These are phyloP conservation scores for Pluvianellus socialis DNA, from an alignment of 2,113 vertebrate species.

Conservation along the genomic window DNA sequence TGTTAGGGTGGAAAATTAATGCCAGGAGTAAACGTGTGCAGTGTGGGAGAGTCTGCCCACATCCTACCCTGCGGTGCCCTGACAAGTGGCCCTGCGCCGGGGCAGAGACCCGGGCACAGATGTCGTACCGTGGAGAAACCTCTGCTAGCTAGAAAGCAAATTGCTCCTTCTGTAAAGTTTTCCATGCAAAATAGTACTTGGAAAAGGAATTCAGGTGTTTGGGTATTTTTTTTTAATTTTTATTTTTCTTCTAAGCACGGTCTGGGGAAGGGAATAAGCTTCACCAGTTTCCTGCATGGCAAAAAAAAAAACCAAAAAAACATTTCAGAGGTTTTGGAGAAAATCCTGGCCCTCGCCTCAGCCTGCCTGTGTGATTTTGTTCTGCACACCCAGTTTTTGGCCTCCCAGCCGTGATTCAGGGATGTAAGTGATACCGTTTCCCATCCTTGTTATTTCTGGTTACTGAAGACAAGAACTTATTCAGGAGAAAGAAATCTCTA, in stretches of 20 bases:
- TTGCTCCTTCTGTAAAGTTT: neutral
- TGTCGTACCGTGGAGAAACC: neutral
- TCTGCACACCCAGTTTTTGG: neutral
- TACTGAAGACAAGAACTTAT: neutral
- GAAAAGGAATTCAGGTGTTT: neutral
- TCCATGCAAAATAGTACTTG: neutral
- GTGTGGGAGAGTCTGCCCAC: neutral
- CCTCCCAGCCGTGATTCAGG: neutral
- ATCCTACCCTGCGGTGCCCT: accelerated
- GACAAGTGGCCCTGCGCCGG: accelerated
- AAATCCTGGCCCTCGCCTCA: neutral
- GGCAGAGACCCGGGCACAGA: neutral
- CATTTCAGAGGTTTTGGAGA: neutral
- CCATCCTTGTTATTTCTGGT: neutral
- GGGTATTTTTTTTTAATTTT: neutral
- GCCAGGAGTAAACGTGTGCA: neutral
- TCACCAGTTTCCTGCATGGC: neutral
- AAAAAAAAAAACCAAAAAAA: neutral
- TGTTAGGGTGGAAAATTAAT: neutral
- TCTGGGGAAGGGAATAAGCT: neutral
- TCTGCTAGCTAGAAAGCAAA: neutral
- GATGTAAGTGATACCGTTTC: neutral
- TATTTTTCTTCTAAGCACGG: neutral
- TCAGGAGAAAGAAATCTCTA: neutral
- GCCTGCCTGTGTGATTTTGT: neutral